Conservation (phyloP, 2,113 vertebrate genomes). For the Cyprinodon tularosa region DNA sequence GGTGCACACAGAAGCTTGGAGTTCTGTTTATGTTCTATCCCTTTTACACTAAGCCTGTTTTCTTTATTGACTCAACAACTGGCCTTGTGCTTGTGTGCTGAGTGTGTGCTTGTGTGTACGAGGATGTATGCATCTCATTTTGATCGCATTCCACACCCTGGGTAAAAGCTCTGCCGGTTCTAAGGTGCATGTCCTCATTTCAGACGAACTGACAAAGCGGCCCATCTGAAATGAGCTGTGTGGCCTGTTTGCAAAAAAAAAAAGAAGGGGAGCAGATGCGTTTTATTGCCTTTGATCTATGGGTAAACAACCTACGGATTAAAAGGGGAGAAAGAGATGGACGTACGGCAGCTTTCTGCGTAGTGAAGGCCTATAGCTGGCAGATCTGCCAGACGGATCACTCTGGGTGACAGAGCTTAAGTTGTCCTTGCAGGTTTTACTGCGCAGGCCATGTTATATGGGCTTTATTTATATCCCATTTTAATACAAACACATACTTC, state of each 20-base stretch:
- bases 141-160: constrained; percentile 56
- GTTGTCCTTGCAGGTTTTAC: constrained; percentile 40
- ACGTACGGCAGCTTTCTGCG: constrained; percentile 5
- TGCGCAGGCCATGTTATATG: constrained; percentile 42
- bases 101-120: constrained; percentile 8
- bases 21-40: constrained; percentile 62
- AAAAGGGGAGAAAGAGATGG: neutral
- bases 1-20: constrained; percentile 74
- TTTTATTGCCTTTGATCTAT: constrained; percentile 58
- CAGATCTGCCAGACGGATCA: constrained; percentile 29
- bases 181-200: constrained; percentile 59
- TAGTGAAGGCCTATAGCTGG: constrained; percentile 19
- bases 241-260: constrained; percentile 47
- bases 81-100: constrained; percentile 44
- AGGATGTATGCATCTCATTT: constrained; percentile 36
- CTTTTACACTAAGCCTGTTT: constrained; percentile 46
- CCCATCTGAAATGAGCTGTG: constrained; percentile 59
- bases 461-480: constrained; percentile 48
- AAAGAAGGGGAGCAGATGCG: constrained; percentile 35
- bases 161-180: constrained; percentile 55
- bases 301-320: constrained; percentile 53
- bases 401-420: constrained; percentile 37
- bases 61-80: constrained; percentile 71
- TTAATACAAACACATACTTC: constrained; percentile 50
- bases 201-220: constrained; percentile 54